Evolutionary conservation across 2,888 invertebrate genomes (phyloP).

Genomic region (Calliphora vomitoria): DNA sequence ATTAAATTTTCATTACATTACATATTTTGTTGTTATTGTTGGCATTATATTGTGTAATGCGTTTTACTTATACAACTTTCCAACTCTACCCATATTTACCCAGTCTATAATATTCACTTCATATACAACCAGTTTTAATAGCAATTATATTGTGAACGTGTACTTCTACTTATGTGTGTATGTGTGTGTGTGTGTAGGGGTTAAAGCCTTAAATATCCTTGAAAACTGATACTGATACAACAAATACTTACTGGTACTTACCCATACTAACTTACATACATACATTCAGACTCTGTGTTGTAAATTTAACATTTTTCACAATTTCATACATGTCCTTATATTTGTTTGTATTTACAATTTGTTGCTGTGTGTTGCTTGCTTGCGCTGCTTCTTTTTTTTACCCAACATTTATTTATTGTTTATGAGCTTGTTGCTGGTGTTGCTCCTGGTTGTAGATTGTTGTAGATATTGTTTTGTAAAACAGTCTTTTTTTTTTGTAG

Average conservation of each 20-base stretch:
- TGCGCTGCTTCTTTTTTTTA: conserved; percentile 26
- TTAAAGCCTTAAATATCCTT: conserved; percentile 55
- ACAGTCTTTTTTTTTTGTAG: conserved; percentile 1
- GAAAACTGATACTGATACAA: conserved; percentile 40
- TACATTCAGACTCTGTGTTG: neutral
- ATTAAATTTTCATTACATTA: conserved; percentile 48
- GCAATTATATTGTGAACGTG: conserved; percentile 50
- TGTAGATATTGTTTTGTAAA: conserved; percentile 30
- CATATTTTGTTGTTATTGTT: neutral
- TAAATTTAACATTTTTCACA: conserved; percentile 44
- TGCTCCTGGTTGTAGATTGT: conserved; percentile 9
- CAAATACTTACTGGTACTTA: conserved; percentile 23
- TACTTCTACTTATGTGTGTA: neutral
- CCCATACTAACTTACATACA: neutral
- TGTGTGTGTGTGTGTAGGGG: neutral
- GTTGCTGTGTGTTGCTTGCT: conserved; percentile 18
- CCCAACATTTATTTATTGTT: conserved; percentile 57
- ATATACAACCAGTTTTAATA: conserved; percentile 54
- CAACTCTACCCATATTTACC: neutral
- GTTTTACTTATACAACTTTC: conserved; percentile 24
- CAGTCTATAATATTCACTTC: conserved; percentile 35
- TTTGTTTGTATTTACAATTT: conserved; percentile 21
- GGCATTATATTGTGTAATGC: conserved; percentile 23
- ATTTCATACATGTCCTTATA: conserved; percentile 46
- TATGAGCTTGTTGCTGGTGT: conserved; percentile 60